phyloP scores from a whole-genome alignment of 1,140 invertebrate genomes.

The Spodoptera litura region DNA sequence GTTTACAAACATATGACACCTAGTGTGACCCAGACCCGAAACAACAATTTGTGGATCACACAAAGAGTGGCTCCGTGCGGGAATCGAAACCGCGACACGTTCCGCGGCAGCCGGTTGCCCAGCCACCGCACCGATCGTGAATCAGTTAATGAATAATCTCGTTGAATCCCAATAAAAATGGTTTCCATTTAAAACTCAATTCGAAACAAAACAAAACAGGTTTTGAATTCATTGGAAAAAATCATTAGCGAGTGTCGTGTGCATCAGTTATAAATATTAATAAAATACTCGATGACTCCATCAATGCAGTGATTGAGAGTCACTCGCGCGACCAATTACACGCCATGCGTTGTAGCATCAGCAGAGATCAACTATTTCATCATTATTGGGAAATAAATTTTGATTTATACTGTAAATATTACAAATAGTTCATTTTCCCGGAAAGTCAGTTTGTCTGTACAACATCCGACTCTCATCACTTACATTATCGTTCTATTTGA shows the following conservation, averaged over 20 bases:
- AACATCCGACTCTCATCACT: too few relatives aligned
- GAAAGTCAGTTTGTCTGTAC: too few relatives aligned
- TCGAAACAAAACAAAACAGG: neutral
- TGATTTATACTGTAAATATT: neutral
- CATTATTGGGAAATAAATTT: constrained; percentile 7
- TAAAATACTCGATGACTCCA: constrained; percentile 12
- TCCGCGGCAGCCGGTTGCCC: too few relatives aligned
- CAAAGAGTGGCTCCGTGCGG: too few relatives aligned
- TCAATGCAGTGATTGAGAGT: constrained; percentile 10
- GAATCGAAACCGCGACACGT: too few relatives aligned
- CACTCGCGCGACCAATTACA: neutral
- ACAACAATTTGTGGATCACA: too few relatives aligned
- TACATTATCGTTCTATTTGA: too few relatives aligned
- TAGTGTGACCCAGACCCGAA: too few relatives aligned
- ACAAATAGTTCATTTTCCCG: too few relatives aligned
- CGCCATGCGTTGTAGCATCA: neutral
- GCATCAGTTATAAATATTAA: constrained; percentile 28
- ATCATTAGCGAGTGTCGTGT: neutral
- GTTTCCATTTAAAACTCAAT: neutral
- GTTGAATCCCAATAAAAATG: neutral
- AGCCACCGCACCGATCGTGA: too few relatives aligned
- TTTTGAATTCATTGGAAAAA: constrained; percentile 3
- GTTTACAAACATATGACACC: too few relatives aligned
- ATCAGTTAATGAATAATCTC: too few relatives aligned
- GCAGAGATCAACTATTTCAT: neutral